Base-by-base conservation (phyloP, 1,140 invertebrate genomes). In the Heliconius hewitsoni region DNA sequence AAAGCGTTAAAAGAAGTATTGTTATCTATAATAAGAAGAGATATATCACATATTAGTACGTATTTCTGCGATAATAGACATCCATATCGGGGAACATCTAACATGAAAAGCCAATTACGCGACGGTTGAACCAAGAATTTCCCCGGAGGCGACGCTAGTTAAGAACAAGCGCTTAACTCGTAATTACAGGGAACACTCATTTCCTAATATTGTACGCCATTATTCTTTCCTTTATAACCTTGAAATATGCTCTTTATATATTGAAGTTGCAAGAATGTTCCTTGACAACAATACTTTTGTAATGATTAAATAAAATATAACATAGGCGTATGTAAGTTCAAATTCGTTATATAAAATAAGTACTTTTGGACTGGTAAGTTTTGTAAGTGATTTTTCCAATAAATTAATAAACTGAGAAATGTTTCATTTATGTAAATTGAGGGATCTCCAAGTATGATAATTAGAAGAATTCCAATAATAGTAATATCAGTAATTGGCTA, bases 81-180 rank as follows among this genome's bases (percentile, higher is more conserved):
- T 66, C 27, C 60, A 66, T 66, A 66, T 66, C 60, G 60, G n/a
- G 60, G 27, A 27, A 66, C 23, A 66, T 66, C 60, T 30, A 74
- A 74, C 52, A 52, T 78, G 50, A 78, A 78, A 42, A 52, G 73
- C 23, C 66, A 79, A 79, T 79, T 75, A 79, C 3, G 30, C 19
- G 72, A 78, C 27, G 57, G 72, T 71, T 75, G 57, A 71, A 74
- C 60, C 42, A 75, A 73, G 39, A 75, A 79, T 74, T 79, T 79
- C 78, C 78, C 78, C 78, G 19, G 73, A 71, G 78, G 60, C 78
- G 73, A 6, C 19, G 42, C 78, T 74, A 74, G 73, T 79, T 79
- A 79, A 71, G 72, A 60, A 75, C 39, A 79, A 79, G 71, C 73
- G 57, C 60, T 75, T 71, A 79, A 57, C 42, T 66, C 46, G 60